Base-by-base conservation (phyloP, 2,888 invertebrate species). In the Plagiodera versicolora region DNA sequence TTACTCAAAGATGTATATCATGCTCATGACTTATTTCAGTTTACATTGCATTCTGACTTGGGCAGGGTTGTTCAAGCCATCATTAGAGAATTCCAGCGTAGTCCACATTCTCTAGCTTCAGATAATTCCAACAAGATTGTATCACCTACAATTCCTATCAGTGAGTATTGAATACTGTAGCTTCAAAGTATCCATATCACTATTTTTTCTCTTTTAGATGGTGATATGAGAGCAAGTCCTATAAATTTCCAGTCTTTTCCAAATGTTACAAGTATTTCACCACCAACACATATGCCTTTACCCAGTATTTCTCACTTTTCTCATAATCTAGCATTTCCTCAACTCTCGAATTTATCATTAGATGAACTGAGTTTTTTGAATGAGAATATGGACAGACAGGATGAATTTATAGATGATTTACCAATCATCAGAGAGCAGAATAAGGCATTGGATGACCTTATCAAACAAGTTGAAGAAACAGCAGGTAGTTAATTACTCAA, bases 41-140 rank as follows among this genome's bases (percentile, higher is more conserved):
- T 88, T 73, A 88, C 90, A 16, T 81, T 87, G 45, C 90, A 91
- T 79, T 91, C 91, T 0, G 92, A 92, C 79, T 82, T 92, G 66
- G 91, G 91, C 0, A 84, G 91, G 59, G 88, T 92, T 2, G 92
- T 92, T 0, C 91, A 91, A 77, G 92, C 89, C 17, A 88, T 92
- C 50, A 89, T 89, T 64, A 82, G 92, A 56, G 92, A 92, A 78
- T 90, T 90, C 70, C 89, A 90, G 77, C 84, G 87, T 71, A 87
- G 81, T 74, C 87, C 85, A 63, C 86, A 83, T 55, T 82, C 81
- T 48, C 72, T 85, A 60, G 61, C 62, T 46, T 30, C 56, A 48
- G 65, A 61, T 63, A 32, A 63, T 58, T 48, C 59, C 8, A 59
- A 51, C 63, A 72, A 58, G 63, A 17, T 10, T 14, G 66, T 53